A percentile compares a stretch with the other conserved stretches of the same genome.
phyloP scores from a whole-genome alignment of 1,140 invertebrate species.

The Aleiodes sp. region DNA sequence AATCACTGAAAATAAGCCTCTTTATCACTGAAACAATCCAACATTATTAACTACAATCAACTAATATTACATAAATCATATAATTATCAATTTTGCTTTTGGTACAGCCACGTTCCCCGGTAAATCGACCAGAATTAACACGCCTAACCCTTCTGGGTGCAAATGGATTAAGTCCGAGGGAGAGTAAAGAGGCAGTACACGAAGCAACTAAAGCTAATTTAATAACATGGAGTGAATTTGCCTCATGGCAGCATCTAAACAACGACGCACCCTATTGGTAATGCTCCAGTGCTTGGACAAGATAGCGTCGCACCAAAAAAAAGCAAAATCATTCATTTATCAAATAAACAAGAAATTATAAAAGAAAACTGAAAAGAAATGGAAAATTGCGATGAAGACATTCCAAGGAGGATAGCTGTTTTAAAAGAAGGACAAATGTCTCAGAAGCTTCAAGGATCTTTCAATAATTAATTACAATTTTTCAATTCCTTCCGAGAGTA shows the following conservation, averaged over 20 bases:
- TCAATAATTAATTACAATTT: too few relatives aligned
- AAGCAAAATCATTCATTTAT: too few relatives aligned
- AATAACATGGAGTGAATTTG: constrained; percentile 76
- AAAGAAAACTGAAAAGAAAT: too few relatives aligned
- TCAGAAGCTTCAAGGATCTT: too few relatives aligned
- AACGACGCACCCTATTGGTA: constrained; percentile 78
- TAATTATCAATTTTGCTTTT: constrained; percentile 6
- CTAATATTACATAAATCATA: constrained; percentile 6
- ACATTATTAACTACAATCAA: background rate
- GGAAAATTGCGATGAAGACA: too few relatives aligned
- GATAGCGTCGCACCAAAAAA: background rate
- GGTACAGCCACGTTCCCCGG: constrained; percentile 38
- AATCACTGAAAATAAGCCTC: too few relatives aligned
- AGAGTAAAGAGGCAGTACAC: constrained; percentile 8
- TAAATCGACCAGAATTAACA: constrained; percentile 37
- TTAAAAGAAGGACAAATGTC: background rate
- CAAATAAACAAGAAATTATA: too few relatives aligned
- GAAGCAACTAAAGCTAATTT: constrained; percentile 68
- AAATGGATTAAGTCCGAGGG: background rate
- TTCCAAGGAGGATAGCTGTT: too few relatives aligned
- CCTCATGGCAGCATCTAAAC: constrained; percentile 77
- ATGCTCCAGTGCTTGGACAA: constrained; percentile 42
- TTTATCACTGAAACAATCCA: too few relatives aligned
- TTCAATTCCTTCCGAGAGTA: too few relatives aligned
- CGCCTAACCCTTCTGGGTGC: constrained; percentile 13